These are phyloP conservation scores for Poecilobothrus nobilitatus DNA, from an alignment of 2,888 invertebrate genomes.

Conservation along the genomic window DNA sequence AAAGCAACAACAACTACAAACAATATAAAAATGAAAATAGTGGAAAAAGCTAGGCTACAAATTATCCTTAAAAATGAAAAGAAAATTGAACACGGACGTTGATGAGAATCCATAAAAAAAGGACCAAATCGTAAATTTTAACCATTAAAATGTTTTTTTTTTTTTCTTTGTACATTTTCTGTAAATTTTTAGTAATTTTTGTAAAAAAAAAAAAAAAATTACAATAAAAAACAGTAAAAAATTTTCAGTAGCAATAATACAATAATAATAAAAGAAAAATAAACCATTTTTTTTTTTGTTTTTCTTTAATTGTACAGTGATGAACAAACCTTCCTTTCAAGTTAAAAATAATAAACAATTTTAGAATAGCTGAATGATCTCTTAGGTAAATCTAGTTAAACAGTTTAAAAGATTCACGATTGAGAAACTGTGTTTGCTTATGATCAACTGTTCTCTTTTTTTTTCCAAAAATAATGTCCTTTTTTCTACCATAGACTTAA, in stretches of 20 bases:
- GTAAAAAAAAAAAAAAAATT: neutral
- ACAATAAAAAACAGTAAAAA: neutral
- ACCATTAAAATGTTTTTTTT: neutral
- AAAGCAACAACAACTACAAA: too few species aligned
- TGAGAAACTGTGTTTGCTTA: too few species aligned
- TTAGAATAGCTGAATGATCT: too few species aligned
- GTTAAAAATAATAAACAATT: too few species aligned
- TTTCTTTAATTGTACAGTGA: too few species aligned
- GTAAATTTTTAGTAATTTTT: neutral
- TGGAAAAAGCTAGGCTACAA: neutral
- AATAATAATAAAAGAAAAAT: neutral
- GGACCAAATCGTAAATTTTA: slow-evolving; percentile 11
- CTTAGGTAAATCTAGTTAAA: too few species aligned
- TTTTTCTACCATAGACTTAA: too few species aligned
- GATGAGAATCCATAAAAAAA: slow-evolving; percentile 10
- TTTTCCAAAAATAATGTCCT: too few species aligned
- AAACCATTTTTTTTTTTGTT: too few species aligned
- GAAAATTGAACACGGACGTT: slow-evolving; percentile 7
- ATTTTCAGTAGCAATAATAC: slow-evolving; percentile 1
- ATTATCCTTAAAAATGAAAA: slow-evolving; percentile 2
- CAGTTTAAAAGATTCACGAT: too few species aligned
- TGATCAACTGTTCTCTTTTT: too few species aligned
- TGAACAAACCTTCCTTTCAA: too few species aligned
- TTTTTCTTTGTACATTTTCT: neutral
- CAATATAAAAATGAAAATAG: neutral